Percentiles rank a stretch among this genome's conserved stretches.
Conservation (phyloP, 2,888 invertebrate species). For the Cryptocephalus primarius region DNA sequence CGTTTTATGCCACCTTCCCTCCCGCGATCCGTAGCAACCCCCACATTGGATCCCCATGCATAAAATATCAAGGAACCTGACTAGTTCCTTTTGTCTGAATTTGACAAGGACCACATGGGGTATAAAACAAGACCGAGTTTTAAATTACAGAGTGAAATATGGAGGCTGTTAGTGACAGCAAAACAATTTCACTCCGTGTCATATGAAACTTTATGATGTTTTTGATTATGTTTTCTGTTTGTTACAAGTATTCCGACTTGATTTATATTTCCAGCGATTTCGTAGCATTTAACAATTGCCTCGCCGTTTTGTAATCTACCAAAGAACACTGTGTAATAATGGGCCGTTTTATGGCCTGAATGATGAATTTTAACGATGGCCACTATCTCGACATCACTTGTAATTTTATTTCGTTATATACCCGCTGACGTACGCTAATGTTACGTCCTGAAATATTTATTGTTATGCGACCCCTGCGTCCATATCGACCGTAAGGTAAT, state of each 20-base stretch:
- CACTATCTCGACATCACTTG: background rate
- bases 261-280: conserved; percentile 19
- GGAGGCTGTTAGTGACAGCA: conserved; percentile 27
- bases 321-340: conserved; percentile 5
- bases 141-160: conserved; percentile 30
- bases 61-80: background rate
- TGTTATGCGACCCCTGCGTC: too few relatives aligned
- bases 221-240: conserved; percentile 26
- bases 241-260: conserved; percentile 21
- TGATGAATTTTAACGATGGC: background rate
- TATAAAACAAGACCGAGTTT: conserved; percentile 27
- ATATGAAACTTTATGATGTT: conserved; percentile 30
- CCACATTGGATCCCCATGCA: too few relatives aligned
- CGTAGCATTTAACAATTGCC: conserved; percentile 16
- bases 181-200: conserved; percentile 28
- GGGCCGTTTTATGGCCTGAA: background rate
- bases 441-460: too few relatives aligned
- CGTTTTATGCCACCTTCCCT: too few relatives aligned
- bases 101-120: conserved; percentile 29
- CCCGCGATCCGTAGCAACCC: too few relatives aligned
- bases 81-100: conserved; percentile 22
- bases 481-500: too few relatives aligned
- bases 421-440: too few relatives aligned
- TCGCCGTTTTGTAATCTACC: conserved; percentile 6
- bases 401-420: too few relatives aligned